Percentiles rank a stretch among this genome's conserved stretches.
Evolutionary conservation across 2,888 invertebrate species (phyloP).

Genomic region (Herminia tarsipennalis): DNA sequence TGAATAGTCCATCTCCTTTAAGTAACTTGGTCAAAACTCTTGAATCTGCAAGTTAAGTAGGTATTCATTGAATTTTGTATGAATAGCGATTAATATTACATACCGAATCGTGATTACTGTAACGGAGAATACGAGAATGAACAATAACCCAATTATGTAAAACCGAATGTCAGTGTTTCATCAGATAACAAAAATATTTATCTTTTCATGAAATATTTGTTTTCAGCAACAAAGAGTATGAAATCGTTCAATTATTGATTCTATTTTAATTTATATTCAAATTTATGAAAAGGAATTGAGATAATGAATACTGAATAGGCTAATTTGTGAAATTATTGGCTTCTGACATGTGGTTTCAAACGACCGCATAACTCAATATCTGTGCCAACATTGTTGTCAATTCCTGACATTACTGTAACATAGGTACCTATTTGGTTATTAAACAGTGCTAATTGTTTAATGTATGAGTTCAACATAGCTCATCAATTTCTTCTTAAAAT

Average conservation of each 20-base stretch:
- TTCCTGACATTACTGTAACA: not conserved
- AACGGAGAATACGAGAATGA: not conserved
- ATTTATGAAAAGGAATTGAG: not conserved
- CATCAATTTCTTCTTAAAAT: too few relatives aligned
- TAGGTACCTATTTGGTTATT: too few relatives aligned
- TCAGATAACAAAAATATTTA: conserved; percentile 4
- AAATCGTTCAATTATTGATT: not conserved
- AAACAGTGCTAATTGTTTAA: too few relatives aligned
- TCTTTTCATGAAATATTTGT: not conserved
- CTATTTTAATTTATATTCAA: not conserved
- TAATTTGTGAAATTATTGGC: not conserved
- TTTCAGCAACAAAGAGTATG: not conserved
- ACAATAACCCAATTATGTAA: conserved; percentile 4
- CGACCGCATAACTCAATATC: conserved; percentile 5
- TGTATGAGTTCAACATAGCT: too few relatives aligned
- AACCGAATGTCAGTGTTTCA: conserved; percentile 1
- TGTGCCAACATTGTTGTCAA: not conserved
- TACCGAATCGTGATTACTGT: not conserved
- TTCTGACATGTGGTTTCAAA: conserved; percentile 1
- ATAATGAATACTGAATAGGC: not conserved
- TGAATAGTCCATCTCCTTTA: too few relatives aligned
- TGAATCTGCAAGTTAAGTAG: too few relatives aligned
- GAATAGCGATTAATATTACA: too few relatives aligned
- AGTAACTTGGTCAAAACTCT: too few relatives aligned
- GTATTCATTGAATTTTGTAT: too few relatives aligned